Percentiles rank a stretch among this genome's conserved stretches.
These are phyloP conservation scores for Spheniscus mendiculus DNA, from an alignment of 2,113 vertebrate species.

Conservation along the genomic window DNA sequence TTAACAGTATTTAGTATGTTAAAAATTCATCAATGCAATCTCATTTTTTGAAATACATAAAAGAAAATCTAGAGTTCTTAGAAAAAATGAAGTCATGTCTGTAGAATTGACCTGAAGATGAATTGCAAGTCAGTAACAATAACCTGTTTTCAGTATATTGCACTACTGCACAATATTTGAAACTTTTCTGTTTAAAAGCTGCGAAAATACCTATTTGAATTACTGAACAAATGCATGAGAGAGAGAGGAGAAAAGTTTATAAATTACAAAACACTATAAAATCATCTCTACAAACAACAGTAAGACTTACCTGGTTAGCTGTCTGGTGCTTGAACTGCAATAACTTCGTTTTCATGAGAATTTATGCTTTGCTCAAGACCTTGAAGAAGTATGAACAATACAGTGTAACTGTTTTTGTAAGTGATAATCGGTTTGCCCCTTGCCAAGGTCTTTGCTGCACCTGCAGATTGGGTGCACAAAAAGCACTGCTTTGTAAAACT, in stretches of 20 bases:
- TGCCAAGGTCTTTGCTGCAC: slow-evolving; percentile 81
- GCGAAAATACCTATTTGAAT: background rate
- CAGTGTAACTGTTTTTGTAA: slow-evolving; percentile 82
- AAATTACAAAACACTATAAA: background rate
- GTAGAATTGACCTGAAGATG: background rate
- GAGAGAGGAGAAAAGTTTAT: background rate
- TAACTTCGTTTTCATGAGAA: slow-evolving; percentile 60
- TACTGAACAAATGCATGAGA: background rate
- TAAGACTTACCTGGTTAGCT: slow-evolving; percentile 73
- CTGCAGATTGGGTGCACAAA: slow-evolving; percentile 69
- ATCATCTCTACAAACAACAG: background rate
- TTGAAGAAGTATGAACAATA: slow-evolving; percentile 87
- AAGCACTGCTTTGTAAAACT: slow-evolving; percentile 3
- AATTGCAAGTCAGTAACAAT: background rate
- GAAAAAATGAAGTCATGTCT: background rate
- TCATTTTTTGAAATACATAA: background rate
- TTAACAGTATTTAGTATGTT: background rate
- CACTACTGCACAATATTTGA: background rate
- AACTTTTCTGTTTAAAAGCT: background rate
- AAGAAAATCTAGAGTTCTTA: background rate
- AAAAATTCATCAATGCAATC: background rate
- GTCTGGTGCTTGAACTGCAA: slow-evolving; percentile 52
- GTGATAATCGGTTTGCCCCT: slow-evolving; percentile 70
- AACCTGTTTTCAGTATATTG: background rate
- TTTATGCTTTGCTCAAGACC: slow-evolving; percentile 87